Conservation (phyloP, 2,888 invertebrate species). For the Neoascia interrupta region DNA sequence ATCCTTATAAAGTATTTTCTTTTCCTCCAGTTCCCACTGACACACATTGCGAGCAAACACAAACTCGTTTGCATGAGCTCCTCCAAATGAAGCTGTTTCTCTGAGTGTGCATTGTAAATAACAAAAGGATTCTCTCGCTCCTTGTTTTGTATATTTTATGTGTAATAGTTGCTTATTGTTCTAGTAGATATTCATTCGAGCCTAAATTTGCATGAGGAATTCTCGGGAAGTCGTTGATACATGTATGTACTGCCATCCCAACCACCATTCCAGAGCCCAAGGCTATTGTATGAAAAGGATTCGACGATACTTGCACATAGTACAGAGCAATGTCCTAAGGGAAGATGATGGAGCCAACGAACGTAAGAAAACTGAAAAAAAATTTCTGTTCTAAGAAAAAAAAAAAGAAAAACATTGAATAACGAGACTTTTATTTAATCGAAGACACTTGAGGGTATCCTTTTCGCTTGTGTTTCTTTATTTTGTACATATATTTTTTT, state of each 20-base stretch:
- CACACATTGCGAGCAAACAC: conserved; percentile 43
- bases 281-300: conserved; percentile 42
- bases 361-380: conserved; percentile 1
- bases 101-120: conserved; percentile 63
- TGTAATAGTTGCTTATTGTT: conserved; percentile 57
- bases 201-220: conserved; percentile 59
- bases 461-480: conserved; percentile 7
- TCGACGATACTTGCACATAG: conserved; percentile 22
- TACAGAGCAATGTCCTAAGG: conserved; percentile 43
- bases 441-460: conserved; percentile 22
- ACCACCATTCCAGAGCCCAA: not conserved
- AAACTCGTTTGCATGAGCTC: too few species aligned
- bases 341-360: conserved; percentile 1
- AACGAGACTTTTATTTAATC: conserved; percentile 28
- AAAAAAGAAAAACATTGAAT: too few species aligned
- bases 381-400: not conserved
- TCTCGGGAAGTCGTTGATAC: conserved; percentile 18
- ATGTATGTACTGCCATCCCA: not conserved
- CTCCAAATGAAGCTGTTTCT: conserved; percentile 49
- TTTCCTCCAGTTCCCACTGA: conserved; percentile 49
- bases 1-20: conserved; percentile 17
- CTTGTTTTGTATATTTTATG: conserved; percentile 16
- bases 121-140: conserved; percentile 34
- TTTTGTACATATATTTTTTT: not conserved
- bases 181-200: conserved; percentile 38